Evolutionary conservation across 2,113 vertebrate species (phyloP), one percentile per base, ranked within the genome.

Genomic region (Xiphorhynchus elegans): DNA sequence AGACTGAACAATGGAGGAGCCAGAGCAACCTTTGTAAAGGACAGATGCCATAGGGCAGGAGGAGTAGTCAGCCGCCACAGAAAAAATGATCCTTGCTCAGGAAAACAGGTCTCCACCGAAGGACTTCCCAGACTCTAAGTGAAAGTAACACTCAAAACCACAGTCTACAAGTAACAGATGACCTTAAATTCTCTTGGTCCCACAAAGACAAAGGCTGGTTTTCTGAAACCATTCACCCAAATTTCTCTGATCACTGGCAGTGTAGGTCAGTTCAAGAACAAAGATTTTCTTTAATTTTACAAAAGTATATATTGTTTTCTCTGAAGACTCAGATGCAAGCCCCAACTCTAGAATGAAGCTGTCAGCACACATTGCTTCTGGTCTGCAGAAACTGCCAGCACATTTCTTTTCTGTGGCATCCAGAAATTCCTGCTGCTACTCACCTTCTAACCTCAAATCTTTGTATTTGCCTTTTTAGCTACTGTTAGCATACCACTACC

Each of bases 401-500:
- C 14, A 31, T 37, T 70, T 82, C 52, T 86, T 58, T 76, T 53
- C 84, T 82, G 44, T 0, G 19, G 62, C 42, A 94, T 55, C 47
- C 21, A 39, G 62, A 70, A 90, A 50, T 67, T 89, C 73, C 52
- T 90, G 25, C 33, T 84, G 60, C 80, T 95, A 89, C 47, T 90
- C 47, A 90, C 87, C 69, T 95, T 73, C 62, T 90, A 95, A 88
- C 42, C 56, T 89, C 72, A 85, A 76, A 91, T 62, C 31, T 76
- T 50, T 1, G 0, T 70, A 46, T 70, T 85, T 84, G 46, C 20
- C 52, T 84, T 87, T 86, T 76, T 55, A 83, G 50, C 47, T 96
- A 85, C 84, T 69, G 46, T 72, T 76, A 88, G 39, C 46, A 77
- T n/a, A 44, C 35, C 5, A 4, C 33, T 75, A 81, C 18, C 35